These are phyloP conservation scores for Ptiloglossa arizonensis DNA, from an alignment of 1,140 invertebrate genomes.

Conservation along the genomic window DNA sequence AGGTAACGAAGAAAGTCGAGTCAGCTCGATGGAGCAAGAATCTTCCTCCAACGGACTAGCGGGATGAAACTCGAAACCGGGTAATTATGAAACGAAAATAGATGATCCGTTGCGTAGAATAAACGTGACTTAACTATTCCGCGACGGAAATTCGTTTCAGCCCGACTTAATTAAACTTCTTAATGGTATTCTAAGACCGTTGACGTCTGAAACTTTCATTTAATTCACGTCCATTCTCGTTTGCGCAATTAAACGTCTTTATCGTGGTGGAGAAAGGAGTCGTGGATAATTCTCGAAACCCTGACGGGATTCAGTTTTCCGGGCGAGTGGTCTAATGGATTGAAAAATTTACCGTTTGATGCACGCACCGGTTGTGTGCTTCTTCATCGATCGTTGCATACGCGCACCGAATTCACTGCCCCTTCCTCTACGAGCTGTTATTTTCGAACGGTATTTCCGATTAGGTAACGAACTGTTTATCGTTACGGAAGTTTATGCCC, in stretches of 20 bases:
- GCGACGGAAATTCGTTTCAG: constrained; percentile 14
- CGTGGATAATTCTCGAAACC: neutral
- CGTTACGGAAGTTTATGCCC: neutral
- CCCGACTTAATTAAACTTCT: constrained; percentile 39
- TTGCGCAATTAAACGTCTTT: constrained; percentile 21
- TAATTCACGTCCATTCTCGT: constrained; percentile 16
- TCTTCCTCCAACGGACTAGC: neutral
- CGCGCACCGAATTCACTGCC: too few species aligned
- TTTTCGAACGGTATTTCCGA: neutral
- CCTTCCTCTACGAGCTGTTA: neutral
- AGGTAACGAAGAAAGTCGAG: neutral
- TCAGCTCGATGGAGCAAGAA: neutral
- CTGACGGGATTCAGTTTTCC: neutral
- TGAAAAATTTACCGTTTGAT: neutral
- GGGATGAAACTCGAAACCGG: neutral
- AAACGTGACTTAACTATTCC: neutral
- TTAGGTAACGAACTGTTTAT: constrained; percentile 21
- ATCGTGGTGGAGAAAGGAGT: neutral
- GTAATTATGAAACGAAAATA: constrained; percentile 2
- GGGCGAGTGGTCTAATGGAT: too few species aligned
- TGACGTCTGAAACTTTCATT: constrained; percentile 22
- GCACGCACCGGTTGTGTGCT: too few species aligned
- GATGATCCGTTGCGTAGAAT: neutral
- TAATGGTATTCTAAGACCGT: constrained; percentile 27
- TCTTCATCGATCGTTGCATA: too few species aligned